Base-by-base conservation (phyloP, 2,113 vertebrate genomes). In the Serilophus lunatus region DNA sequence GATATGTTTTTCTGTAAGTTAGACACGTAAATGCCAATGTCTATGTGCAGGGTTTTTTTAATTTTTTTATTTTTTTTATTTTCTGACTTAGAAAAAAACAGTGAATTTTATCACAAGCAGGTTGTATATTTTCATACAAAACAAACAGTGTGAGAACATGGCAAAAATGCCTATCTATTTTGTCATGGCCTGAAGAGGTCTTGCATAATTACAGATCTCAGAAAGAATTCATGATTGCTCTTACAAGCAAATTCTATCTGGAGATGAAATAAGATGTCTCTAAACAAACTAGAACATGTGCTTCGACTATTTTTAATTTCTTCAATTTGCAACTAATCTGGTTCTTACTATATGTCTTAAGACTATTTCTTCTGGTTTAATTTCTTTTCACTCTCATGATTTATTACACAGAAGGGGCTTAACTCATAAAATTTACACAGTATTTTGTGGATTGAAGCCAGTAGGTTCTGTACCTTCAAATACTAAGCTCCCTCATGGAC, bases 361-460 rank as follows among this genome's bases (percentile, higher is more conserved):
- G 28, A 76, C 49, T 50, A 23, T 50, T 86, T 81, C 65, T 93
- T 93, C 87, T 72, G 74, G 14, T 12, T 60, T 89, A 33, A 40
- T 28, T 92, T 94, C 76, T 92, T 42, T 88, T 82, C 31, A 31
- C 11, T 87, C 15, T 36, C 12, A 28, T 49, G 74, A 76, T 91
- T 93, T 96, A 85, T n/a, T 64, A 33, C 15, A 54, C 65, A 54
- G 36, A 90, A 91, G 44, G 40, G 61, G 49, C 26, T 95, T 94
- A 94, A 89, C 64, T 93, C 65, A 90, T 86, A 82, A 93, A 85
- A 90, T 76, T 78, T 92, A 63, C 53, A 51, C 11, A 70, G 18
- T 70, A 13, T 70, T 91, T 47, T 74, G 38, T 84, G 83, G 56
- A 81, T 47, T 45, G 64, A 86, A 86, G 77, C 68, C 69, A 66